Conservation (phyloP, 2,797 vertebrate species). For the Trematomus bernacchii region DNA sequence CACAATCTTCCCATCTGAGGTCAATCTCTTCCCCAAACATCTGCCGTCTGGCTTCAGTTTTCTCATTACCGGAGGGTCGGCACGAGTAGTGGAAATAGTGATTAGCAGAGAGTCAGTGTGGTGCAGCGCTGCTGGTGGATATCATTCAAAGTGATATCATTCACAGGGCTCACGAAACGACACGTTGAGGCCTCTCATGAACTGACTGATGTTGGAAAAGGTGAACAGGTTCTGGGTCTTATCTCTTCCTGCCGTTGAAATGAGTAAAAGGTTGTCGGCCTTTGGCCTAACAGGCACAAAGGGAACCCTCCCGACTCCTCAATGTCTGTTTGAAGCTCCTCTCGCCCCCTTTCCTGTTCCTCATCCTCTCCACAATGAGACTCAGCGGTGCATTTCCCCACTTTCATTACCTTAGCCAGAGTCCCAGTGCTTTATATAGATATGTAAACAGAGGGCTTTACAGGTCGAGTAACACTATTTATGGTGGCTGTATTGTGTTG, state of each 20-base stretch:
- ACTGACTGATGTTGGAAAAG: background rate
- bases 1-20: conserved; percentile 71
- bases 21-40: conserved; percentile 76
- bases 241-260: conserved; percentile 58
- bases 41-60: conserved; percentile 71
- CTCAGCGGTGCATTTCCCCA: conserved; percentile 42
- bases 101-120: conserved; percentile 48
- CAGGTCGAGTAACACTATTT: background rate
- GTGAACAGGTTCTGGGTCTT: conserved; percentile 26
- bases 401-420: conserved; percentile 34
- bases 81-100: conserved; percentile 67
- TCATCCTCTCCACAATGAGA: conserved; percentile 55
- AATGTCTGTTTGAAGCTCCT: conserved; percentile 53
- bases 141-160: conserved; percentile 49
- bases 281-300: conserved; percentile 20
- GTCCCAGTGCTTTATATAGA: background rate
- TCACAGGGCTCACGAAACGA: conserved; percentile 19
- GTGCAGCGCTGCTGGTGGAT: conserved; percentile 20
- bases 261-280: conserved; percentile 34
- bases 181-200: background rate
- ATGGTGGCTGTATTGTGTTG: background rate
- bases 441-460: background rate
- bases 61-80: conserved; percentile 65
- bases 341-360: conserved; percentile 64
- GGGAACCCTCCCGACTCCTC: conserved; percentile 52